Percentiles rank a stretch among this genome's conserved stretches.
These are phyloP conservation scores for Ichneumon xanthorius DNA, from an alignment of 2,888 invertebrate species.

Conservation along the genomic window DNA sequence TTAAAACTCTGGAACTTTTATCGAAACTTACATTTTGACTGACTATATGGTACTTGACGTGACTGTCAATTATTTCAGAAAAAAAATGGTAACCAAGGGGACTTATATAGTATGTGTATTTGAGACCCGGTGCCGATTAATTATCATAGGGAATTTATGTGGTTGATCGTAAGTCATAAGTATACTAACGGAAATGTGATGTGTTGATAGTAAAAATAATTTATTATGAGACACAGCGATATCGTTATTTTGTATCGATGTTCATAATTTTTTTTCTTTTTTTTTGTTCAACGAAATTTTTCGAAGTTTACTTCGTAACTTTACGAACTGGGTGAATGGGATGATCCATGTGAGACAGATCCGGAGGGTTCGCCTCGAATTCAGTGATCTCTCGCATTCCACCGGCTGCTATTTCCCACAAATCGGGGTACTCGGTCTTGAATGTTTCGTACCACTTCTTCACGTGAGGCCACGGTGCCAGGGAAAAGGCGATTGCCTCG, in stretches of 20 bases:
- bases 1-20: conserved; percentile 32
- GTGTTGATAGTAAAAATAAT: conserved; percentile 61
- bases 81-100: neutral
- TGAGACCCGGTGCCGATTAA: conserved; percentile 19
- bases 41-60: conserved; percentile 48
- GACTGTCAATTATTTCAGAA: conserved; percentile 55
- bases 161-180: conserved; percentile 42
- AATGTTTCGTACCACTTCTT: conserved; percentile 90
- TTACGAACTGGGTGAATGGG: conserved; percentile 91
- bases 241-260: conserved; percentile 19
- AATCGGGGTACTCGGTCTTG: conserved; percentile 88
- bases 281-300: neutral
- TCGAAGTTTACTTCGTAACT: conserved; percentile 63
- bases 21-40: conserved; percentile 40
- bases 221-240: conserved; percentile 45
- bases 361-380: conserved; percentile 91
- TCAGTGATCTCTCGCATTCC: conserved; percentile 90
- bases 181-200: conserved; percentile 62
- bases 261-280: neutral
- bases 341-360: conserved; percentile 89
- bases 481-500: conserved; percentile 90
- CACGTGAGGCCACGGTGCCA: conserved; percentile 87
- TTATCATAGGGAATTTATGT: conserved; percentile 40
- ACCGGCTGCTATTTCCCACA: conserved; percentile 90
- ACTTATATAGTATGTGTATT: conserved; percentile 5